A percentile compares a stretch with the other conserved stretches of the same genome.
These are phyloP conservation scores for Phenganax subtilis DNA, from an alignment of 92 coral and sea anemone genomes.

Conservation along the genomic window DNA sequence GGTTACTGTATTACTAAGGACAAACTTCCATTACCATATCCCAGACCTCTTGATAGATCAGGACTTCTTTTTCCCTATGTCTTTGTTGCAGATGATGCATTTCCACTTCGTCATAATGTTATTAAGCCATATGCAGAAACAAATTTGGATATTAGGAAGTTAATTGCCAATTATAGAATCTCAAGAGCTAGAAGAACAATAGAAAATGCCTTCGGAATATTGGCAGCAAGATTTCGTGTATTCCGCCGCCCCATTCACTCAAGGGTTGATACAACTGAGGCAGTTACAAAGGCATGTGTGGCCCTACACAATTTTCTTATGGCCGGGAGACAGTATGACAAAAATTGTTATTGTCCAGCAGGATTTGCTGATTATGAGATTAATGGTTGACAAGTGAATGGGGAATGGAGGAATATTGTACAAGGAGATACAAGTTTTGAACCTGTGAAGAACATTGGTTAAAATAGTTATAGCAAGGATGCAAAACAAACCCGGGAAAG, in stretches of 20 bases:
- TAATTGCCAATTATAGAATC: constrained; percentile 9
- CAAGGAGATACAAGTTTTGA: constrained; percentile 26
- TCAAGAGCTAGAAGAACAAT: constrained; percentile 19
- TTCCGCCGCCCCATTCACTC: constrained; percentile 18
- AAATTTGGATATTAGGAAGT: constrained; percentile 5
- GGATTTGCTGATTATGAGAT: constrained; percentile 28
- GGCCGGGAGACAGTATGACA: constrained; percentile 15
- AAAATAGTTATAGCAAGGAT: constrained; percentile 18
- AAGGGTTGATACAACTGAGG: constrained; percentile 1
- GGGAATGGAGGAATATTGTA: constrained; percentile 22
- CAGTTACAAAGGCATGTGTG: constrained; percentile 29
- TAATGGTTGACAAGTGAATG: constrained; percentile 14
- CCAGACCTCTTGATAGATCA: constrained; percentile 15
- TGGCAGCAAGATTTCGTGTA: constrained; percentile 24
- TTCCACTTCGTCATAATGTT: constrained; percentile 6
- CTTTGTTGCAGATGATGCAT: constrained; percentile 38
- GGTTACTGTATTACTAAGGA: constrained; percentile 17
- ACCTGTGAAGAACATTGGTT: constrained; percentile 7
- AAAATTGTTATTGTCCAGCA: constrained; percentile 11
- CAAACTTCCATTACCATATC: constrained; percentile 5
- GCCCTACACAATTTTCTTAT: constrained; percentile 30
- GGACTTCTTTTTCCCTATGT: constrained; percentile 24
- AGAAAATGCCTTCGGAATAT: constrained; percentile 25
- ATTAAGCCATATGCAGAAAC: constrained; percentile 27
- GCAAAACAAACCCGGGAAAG: constrained; percentile 9